phyloP scores from a whole-genome alignment of 1,140 invertebrate species.

The Acromyrmex heyeri region DNA sequence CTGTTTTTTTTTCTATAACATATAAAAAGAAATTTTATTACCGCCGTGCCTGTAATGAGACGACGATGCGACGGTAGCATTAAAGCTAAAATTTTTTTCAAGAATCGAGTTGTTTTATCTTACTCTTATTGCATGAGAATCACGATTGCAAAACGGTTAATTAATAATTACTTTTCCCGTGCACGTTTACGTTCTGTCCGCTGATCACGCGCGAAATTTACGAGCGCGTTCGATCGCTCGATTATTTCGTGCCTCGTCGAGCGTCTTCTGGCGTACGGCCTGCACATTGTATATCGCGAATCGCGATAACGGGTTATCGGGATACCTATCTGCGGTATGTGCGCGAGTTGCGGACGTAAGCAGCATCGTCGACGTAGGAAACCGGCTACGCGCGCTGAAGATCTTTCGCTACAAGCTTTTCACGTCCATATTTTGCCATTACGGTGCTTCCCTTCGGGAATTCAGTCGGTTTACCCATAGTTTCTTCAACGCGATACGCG shows the following conservation, averaged over 20 bases:
- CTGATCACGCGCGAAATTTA: constrained; percentile 54
- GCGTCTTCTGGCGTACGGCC: constrained; percentile 41
- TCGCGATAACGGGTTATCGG: constrained; percentile 58
- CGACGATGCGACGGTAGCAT: too few species aligned
- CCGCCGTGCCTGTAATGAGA: too few species aligned
- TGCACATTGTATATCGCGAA: constrained; percentile 48
- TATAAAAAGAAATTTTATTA: too few species aligned
- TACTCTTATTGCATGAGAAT: background rate
- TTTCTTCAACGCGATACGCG: background rate
- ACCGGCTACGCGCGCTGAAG: constrained; percentile 14
- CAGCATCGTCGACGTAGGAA: constrained; percentile 48
- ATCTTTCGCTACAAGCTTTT: constrained; percentile 32
- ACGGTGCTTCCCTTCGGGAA: background rate
- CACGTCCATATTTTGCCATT: constrained; percentile 24
- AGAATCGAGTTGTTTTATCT: background rate
- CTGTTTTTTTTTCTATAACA: too few species aligned
- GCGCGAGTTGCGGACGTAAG: constrained; percentile 55
- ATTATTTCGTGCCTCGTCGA: constrained; percentile 52
- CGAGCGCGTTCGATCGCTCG: constrained; percentile 46
- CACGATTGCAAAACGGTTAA: constrained; percentile 23
- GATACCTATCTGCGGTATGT: constrained; percentile 61
- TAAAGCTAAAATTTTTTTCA: too few species aligned
- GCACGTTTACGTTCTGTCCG: background rate
- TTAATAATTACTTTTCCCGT: constrained; percentile 33
- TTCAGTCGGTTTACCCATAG: background rate